Percentiles rank a stretch among this genome's conserved stretches.
phyloP scores from a whole-genome alignment of 2,113 vertebrate genomes.

The Malurus melanocephalus region DNA sequence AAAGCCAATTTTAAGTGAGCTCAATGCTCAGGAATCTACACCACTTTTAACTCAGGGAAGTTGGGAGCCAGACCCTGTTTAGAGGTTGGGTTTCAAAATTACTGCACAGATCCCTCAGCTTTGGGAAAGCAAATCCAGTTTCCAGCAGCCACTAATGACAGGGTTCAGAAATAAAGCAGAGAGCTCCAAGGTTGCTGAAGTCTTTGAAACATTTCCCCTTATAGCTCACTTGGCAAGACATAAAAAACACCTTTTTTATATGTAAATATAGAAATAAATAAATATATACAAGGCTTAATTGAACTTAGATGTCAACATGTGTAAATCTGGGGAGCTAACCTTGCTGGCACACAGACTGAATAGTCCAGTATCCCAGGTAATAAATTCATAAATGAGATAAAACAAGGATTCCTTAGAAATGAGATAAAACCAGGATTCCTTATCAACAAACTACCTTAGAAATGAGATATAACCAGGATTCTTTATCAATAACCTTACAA shows the following conservation, averaged over 20 bases:
- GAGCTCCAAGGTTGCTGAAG: neutral
- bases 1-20: neutral
- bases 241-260: neutral
- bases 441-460: too few relatives aligned
- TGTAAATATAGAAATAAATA: neutral
- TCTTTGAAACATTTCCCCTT: constrained; percentile 10
- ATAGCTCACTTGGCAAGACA: neutral
- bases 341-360: neutral
- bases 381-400: neutral
- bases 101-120: neutral
- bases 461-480: too few relatives aligned
- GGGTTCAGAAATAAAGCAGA: constrained; percentile 31
- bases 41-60: neutral
- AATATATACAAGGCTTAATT: neutral
- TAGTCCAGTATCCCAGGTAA: neutral
- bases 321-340: neutral
- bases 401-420: neutral
- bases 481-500: neutral
- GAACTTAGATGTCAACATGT: neutral
- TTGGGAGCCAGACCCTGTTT: neutral
- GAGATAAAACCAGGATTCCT: too few relatives aligned
- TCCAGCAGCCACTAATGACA: constrained; percentile 42
- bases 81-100: constrained; percentile 34
- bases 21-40: neutral
- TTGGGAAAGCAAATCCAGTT: constrained; percentile 42